Conservation (phyloP, 2,113 vertebrate genomes). For the Cyphomyrus discorhynchus region DNA sequence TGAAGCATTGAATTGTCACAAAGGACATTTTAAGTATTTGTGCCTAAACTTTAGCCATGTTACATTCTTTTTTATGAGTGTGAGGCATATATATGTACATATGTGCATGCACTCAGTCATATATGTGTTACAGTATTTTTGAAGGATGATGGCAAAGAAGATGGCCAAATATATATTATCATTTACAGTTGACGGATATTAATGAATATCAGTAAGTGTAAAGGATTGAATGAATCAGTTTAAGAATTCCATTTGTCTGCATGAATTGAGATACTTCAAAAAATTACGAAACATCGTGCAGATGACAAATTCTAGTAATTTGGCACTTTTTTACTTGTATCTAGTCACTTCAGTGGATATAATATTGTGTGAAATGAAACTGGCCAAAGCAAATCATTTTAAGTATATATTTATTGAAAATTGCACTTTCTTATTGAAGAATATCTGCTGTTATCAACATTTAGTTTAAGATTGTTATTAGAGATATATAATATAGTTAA, state of each 20-base stretch:
- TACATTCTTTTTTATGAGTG: slow-evolving; percentile 46
- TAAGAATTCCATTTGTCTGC: background rate
- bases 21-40: slow-evolving; percentile 71
- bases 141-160: slow-evolving; percentile 45
- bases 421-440: slow-evolving; percentile 63
- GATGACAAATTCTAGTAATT: slow-evolving; percentile 45
- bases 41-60: slow-evolving; percentile 82
- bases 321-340: slow-evolving; percentile 45
- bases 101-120: slow-evolving; percentile 44
- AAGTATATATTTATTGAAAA: slow-evolving; percentile 60
- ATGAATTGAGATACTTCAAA: slow-evolving; percentile 39
- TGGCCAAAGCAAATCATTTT: slow-evolving; percentile 66
- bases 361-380: slow-evolving; percentile 55
- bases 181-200: slow-evolving; percentile 26
- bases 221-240: slow-evolving; percentile 25
- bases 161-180: slow-evolving; percentile 57
- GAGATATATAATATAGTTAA: slow-evolving; percentile 41
- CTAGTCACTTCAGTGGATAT: slow-evolving; percentile 49
- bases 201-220: slow-evolving; percentile 46
- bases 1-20: slow-evolving; percentile 63
- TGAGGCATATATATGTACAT: slow-evolving; percentile 31
- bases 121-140: slow-evolving; percentile 55
- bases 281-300: slow-evolving; percentile 38
- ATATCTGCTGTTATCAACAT: slow-evolving; percentile 24
- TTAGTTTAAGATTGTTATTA: slow-evolving; percentile 34